Evolutionary conservation across 1,140 invertebrate genomes (phyloP), one percentile per base, ranked within the genome.

Genomic region (Halesus radiatus): DNA sequence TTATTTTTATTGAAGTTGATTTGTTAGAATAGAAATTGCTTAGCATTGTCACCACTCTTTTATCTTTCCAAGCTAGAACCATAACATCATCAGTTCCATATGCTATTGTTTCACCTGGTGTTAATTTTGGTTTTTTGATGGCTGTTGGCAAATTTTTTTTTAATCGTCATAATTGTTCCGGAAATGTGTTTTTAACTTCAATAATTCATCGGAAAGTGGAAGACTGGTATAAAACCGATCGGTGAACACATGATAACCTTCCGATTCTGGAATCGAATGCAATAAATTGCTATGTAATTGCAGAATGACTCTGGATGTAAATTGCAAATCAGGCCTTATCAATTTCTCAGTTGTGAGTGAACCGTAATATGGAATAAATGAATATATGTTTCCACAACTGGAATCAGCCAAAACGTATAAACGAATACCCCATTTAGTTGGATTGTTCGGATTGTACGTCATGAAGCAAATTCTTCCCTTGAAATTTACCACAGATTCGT

Each of bases 361-460:
- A 29, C 81, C 81, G 81, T 85, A 84, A 74, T 85, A 85, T 62
- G 84, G 84, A 37, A 85, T 72, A 81, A 85, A 82, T 52, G 81
- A 81, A 77, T 81, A 84, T 29, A 85, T 18, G 76, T 85, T 84
- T 53, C 84, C 76, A 2, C 70, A 52, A n/a, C 6, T 26, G 26
- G 81, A 80, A 77, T 84, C 84, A 13, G 83, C 80, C 66, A 85
- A 80, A 50, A 84, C 83, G 64, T 85, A 84, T 29, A 84, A 18
- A 10, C 83, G 77, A 23, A 85, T 72, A 29, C 81, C 81, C 82
- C 84, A 85, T 83, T 86, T 85, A 3, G 79, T 84, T 22, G 84
- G 84, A 66, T 86, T 86, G 58, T 82, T 84, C 3, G 83, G 84
- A 82, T 85, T 86, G 37, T 85, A 85, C 0, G 83, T 82, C 1